Percentiles rank a stretch among this genome's conserved stretches.
phyloP scores from a whole-genome alignment of 2,797 vertebrate species.

The Gambelia wislizenii region DNA sequence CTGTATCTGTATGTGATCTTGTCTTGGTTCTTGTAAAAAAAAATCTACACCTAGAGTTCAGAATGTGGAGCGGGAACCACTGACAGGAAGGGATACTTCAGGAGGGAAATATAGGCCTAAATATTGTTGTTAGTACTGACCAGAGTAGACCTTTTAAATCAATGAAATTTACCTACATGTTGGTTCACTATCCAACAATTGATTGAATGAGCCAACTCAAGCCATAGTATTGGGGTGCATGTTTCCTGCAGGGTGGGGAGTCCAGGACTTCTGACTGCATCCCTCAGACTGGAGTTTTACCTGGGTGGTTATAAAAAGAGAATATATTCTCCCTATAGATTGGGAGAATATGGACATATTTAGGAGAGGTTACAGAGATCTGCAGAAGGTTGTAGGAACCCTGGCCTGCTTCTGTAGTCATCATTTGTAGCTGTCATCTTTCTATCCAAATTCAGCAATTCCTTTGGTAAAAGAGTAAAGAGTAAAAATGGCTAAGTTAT shows the following conservation, averaged over 20 bases:
- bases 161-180: neutral
- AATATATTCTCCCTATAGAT: neutral
- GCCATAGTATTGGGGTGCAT: no score
- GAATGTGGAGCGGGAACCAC: neutral
- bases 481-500: neutral
- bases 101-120: neutral
- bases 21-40: neutral
- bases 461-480: neutral
- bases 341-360: neutral
- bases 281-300: neutral
- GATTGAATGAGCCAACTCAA: no score
- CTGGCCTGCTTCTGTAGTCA: neutral
- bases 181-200: no score
- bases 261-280: neutral
- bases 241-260: neutral
- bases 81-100: neutral
- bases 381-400: no score
- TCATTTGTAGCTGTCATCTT: no score
- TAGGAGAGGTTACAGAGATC: neutral
- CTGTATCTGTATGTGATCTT: neutral
- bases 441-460: neutral
- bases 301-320: no score
- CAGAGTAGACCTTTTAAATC: no score
- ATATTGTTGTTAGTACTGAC: no score
- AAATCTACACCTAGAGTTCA: no score